phyloP scores from a whole-genome alignment of 1,140 invertebrate genomes.

The Elysia chlorotica region DNA sequence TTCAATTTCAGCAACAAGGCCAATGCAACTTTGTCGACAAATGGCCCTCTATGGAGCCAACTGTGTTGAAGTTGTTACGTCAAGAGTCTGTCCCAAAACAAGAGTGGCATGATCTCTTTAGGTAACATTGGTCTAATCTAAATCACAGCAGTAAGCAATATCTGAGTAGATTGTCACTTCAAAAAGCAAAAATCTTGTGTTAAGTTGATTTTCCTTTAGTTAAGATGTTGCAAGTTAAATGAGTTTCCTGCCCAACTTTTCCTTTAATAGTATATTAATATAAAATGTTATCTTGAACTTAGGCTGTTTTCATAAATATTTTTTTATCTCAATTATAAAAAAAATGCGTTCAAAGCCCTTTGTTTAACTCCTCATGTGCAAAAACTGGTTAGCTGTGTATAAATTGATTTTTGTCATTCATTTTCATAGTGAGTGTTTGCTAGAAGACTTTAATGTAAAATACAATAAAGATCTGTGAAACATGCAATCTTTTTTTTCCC shows the following conservation, averaged over 20 bases:
- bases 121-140: too few species aligned
- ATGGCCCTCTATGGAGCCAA: constrained; percentile 93
- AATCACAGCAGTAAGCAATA: too few species aligned
- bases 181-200: too few species aligned
- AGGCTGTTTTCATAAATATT: not conserved
- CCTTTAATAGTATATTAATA: not conserved
- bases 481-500: not conserved
- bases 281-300: not conserved
- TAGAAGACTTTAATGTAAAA: not conserved
- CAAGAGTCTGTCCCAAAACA: constrained; percentile 90
- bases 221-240: not conserved
- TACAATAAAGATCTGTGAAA: not conserved
- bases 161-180: too few species aligned
- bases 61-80: constrained; percentile 88
- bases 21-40: constrained; percentile 82
- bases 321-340: too few species aligned
- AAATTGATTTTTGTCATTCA: too few species aligned
- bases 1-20: constrained; percentile 45
- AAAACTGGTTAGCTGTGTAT: too few species aligned
- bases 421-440: not conserved
- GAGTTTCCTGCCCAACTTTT: not conserved
- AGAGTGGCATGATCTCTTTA: constrained; percentile 98
- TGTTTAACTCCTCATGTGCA: too few species aligned
- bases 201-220: not conserved
- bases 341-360: too few species aligned